Conservation (phyloP, 2,797 vertebrate genomes). For the Melanotaenia parkinsoni region DNA sequence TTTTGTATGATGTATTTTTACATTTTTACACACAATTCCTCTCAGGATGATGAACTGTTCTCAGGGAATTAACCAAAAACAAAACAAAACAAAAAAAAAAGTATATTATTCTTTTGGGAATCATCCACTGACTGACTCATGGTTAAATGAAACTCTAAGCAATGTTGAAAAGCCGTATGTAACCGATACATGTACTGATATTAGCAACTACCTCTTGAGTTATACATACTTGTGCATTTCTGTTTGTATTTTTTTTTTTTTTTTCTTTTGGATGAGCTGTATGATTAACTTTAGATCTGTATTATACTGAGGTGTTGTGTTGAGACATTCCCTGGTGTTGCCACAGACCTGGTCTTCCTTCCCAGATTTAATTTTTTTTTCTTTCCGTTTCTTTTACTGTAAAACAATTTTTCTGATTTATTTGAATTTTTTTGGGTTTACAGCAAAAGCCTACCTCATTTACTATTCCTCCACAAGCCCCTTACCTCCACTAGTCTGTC, state of each 20-base stretch:
- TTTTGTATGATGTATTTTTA: conserved; percentile 84
- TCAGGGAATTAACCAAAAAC: conserved; percentile 96
- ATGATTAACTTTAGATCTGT: conserved; percentile 75
- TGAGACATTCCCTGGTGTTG: conserved; percentile 70
- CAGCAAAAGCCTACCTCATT: conserved; percentile 98
- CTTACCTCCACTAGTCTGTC: conserved; percentile 60
- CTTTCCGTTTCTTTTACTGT: conserved; percentile 57
- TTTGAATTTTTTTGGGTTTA: conserved; percentile 87
- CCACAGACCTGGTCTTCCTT: conserved; percentile 77
- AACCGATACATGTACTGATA: conserved; percentile 88
- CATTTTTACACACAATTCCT: conserved; percentile 90
- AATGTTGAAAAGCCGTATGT: conserved; percentile 85
- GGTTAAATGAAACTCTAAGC: conserved; percentile 85
- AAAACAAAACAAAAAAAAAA: conserved; percentile 85
- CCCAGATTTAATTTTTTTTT: conserved; percentile 68
- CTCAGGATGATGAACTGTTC: conserved; percentile 98
- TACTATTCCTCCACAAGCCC: conserved; percentile 74
- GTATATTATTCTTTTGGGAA: conserved; percentile 88
- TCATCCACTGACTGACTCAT: conserved; percentile 87
- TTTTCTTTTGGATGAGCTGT: conserved; percentile 75
- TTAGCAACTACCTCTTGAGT: conserved; percentile 97
- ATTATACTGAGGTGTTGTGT: conserved; percentile 66
- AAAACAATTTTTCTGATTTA: conserved; percentile 38
- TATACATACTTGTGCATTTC: conserved; percentile 85
- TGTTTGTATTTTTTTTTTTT: conserved; percentile 47